Conservation (phyloP, 2,888 invertebrate genomes). For the Biston stratarius region DNA sequence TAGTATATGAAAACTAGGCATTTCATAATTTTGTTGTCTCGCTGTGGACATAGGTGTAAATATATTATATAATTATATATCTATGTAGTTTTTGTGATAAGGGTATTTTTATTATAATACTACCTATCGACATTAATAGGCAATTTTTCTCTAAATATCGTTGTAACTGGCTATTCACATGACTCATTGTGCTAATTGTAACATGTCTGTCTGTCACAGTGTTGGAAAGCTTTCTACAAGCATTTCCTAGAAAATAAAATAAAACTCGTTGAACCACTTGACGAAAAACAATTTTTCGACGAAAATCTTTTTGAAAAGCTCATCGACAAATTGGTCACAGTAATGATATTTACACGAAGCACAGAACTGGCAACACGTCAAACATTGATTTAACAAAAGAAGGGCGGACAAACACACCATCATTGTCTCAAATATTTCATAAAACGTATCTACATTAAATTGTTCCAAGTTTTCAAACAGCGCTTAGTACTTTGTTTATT, state of each 20-base stretch:
- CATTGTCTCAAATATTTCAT: constrained; percentile 7
- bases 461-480: not conserved
- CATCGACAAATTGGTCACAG: constrained; percentile 42
- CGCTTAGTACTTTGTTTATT: not conserved
- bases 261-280: constrained; percentile 2
- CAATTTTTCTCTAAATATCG: too few relatives aligned
- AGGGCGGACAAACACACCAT: constrained; percentile 20
- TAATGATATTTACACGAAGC: constrained; percentile 36
- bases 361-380: constrained; percentile 42
- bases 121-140: too few relatives aligned
- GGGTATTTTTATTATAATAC: too few relatives aligned
- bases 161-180: too few relatives aligned
- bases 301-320: constrained; percentile 26
- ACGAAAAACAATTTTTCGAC: constrained; percentile 28
- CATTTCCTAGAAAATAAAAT: constrained; percentile 2
- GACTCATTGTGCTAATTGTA: too few relatives aligned
- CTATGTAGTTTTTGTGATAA: too few relatives aligned
- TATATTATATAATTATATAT: too few relatives aligned
- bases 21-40: too few relatives aligned
- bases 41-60: too few relatives aligned
- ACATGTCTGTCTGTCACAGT: not conserved
- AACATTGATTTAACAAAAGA: constrained; percentile 26
- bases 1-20: too few relatives aligned
- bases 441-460: constrained; percentile 10
- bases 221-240: not conserved